phyloP scores from a whole-genome alignment of 2,888 invertebrate species.

The Atrina japonica region DNA sequence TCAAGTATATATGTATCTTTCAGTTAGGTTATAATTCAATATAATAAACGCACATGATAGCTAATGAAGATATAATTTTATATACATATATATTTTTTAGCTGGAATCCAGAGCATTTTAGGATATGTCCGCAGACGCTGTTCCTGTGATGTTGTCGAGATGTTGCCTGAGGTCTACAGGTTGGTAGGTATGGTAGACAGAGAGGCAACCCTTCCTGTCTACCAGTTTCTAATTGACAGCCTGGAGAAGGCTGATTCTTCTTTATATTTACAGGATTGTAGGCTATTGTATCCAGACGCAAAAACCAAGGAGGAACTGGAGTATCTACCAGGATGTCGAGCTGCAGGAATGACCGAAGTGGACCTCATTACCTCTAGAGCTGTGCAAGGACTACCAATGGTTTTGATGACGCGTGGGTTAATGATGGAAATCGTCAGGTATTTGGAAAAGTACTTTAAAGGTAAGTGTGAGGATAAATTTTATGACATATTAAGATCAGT shows the following conservation, averaged over 20 bases:
- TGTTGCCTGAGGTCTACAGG: neutral
- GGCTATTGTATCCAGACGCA: neutral
- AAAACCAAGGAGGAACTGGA: neutral
- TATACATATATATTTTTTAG: neutral
- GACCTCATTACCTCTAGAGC: neutral
- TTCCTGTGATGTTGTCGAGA: slow-evolving; percentile 1
- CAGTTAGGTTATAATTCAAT: no score
- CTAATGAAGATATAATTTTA: no score
- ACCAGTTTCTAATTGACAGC: neutral
- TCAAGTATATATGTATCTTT: no score
- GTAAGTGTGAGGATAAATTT: slow-evolving; percentile 3
- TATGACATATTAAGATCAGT: slow-evolving; percentile 1
- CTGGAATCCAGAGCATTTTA: slow-evolving; percentile 7
- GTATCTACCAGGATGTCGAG: slow-evolving; percentile 10
- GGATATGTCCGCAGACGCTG: neutral
- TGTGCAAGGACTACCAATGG: neutral
- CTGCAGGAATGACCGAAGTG: neutral
- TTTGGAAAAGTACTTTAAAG: neutral
- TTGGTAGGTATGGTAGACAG: slow-evolving; percentile 9
- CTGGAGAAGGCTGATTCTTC: slow-evolving; percentile 8
- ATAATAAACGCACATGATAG: no score
- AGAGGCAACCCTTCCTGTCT: slow-evolving; percentile 13
- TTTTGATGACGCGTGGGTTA: slow-evolving; percentile 4
- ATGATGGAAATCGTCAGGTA: slow-evolving; percentile 3
- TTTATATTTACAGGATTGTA: slow-evolving; percentile 13